A percentile compares a stretch with the other conserved stretches of the same genome.
phyloP scores from a whole-genome alignment of 2,888 invertebrate genomes.

The Piscicola geometra region DNA sequence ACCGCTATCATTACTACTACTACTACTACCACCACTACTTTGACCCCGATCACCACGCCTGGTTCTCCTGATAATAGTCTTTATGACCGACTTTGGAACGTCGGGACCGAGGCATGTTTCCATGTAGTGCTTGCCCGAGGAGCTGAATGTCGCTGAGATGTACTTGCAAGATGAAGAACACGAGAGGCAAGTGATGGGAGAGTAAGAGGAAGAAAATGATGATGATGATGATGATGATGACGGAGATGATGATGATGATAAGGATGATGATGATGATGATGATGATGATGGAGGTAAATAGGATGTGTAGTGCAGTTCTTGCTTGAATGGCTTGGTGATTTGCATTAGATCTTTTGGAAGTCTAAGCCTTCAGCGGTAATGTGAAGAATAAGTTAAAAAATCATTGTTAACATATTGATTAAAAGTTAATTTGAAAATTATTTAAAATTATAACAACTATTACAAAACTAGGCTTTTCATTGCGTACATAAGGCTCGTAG shows the following conservation, averaged over 20 bases:
- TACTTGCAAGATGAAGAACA: conserved; percentile 83
- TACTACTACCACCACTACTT: conserved; percentile 63
- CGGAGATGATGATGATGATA: conserved; percentile 64
- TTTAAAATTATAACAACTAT: neutral
- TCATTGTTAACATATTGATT: neutral
- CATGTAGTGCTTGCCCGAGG: conserved; percentile 71
- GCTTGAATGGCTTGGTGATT: conserved; percentile 4
- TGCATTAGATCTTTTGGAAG: conserved; percentile 21
- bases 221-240: conserved; percentile 59
- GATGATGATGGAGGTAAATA: conserved; percentile 15
- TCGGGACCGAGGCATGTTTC: conserved; percentile 86
- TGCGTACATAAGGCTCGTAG: neutral
- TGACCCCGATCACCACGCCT: conserved; percentile 49
- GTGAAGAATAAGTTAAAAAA: neutral
- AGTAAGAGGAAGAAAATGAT: neutral
- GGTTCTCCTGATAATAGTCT: conserved; percentile 38
- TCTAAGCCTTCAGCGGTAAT: conserved; percentile 23
- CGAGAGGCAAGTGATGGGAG: conserved; percentile 51
- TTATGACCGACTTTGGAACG: conserved; percentile 63
- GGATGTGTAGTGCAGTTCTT: neutral
- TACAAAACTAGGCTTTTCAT: no score
- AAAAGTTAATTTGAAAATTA: neutral
- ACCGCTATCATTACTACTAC: neutral
- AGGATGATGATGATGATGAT: conserved; percentile 74
- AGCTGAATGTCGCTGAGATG: conserved; percentile 63